Evolutionary conservation across 2,888 invertebrate genomes (phyloP), one percentile per base, ranked within the genome.

Genomic region (Amiota communis): DNA sequence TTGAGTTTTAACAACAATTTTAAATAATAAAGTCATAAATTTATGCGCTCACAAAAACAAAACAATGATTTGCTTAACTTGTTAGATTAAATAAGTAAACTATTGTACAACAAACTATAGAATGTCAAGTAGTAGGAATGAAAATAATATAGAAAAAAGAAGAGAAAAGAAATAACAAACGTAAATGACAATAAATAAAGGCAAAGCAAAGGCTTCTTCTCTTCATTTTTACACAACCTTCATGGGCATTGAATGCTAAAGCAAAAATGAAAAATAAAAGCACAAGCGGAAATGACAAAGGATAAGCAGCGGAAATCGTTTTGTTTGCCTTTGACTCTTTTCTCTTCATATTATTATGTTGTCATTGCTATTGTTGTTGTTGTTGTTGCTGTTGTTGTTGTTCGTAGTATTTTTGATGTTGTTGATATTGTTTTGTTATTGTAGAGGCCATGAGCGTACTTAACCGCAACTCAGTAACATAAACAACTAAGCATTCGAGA

Each of bases 361-460:
- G 15, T 59, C 20, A 59, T 59, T 59, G 11, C 1, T 10, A 20
- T 59, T 59, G 11, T 59, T 59, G 15, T 17, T 59, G 15, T 20
- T 59, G 57, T 20, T 15, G 15, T 20, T 59, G 59, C 20, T n/a
- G 4, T 11, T n/a, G n/a, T n/a, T n/a, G n/a, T n/a, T n/a, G n/a
- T n/a, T n/a, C n/a, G n/a, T n/a, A 51, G 2, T 51, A 51, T 1
- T n/a, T 51, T n/a, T 2, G 51, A 11, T n/a, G 12, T 51, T n/a
- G 12, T 51, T 51, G n/a, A 2, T 51, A 11, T 51, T 51, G 2
- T n/a, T 51, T 15, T 63, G 63, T 36, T 36, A 8, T 63, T 36
- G 71, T 23, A 15, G 56, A 76, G 83, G 78, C 75, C 75, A 78
- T 75, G 78, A 82, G 84, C 80, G 80, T 83, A 83, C 84, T 83